Conservation (phyloP, 1,140 invertebrate species). For the Macrosteles quadrilineatus region DNA sequence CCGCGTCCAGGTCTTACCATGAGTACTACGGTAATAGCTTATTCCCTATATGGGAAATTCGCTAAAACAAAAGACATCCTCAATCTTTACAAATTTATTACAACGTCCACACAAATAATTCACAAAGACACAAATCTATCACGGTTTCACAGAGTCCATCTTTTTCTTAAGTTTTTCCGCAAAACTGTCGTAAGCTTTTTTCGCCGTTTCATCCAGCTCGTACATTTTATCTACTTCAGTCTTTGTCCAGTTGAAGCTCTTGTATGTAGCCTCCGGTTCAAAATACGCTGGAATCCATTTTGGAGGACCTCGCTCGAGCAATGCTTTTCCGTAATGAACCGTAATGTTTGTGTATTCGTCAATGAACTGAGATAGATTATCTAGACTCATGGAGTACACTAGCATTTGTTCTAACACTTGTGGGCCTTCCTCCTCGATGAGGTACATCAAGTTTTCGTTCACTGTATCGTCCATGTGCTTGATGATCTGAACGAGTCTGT, state of each 20-base stretch:
- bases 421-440: not conserved
- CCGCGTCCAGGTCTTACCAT: too few relatives aligned
- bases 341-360: constrained; percentile 12
- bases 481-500: not conserved
- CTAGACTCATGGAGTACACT: not conserved
- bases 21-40: too few relatives aligned
- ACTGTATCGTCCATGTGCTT: constrained; percentile 9
- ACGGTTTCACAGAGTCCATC: not conserved
- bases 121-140: not conserved
- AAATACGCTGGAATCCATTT: constrained; percentile 1
- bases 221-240: not conserved
- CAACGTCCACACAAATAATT: too few relatives aligned
- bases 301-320: not conserved
- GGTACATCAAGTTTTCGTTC: not conserved
- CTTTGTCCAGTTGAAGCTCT: constrained; percentile 2
- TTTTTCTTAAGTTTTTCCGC: not conserved
- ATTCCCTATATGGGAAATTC: too few relatives aligned
- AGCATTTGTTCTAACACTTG: not conserved
- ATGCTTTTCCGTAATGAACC: not conserved
- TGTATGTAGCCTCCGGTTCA: not conserved
- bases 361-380: not conserved
- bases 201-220: not conserved
- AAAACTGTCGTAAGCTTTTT: constrained; percentile 1
- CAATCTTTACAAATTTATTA: too few relatives aligned
- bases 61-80: too few relatives aligned